phyloP scores from a whole-genome alignment of 1,140 invertebrate species.

The Drosophila prosaltans region DNA sequence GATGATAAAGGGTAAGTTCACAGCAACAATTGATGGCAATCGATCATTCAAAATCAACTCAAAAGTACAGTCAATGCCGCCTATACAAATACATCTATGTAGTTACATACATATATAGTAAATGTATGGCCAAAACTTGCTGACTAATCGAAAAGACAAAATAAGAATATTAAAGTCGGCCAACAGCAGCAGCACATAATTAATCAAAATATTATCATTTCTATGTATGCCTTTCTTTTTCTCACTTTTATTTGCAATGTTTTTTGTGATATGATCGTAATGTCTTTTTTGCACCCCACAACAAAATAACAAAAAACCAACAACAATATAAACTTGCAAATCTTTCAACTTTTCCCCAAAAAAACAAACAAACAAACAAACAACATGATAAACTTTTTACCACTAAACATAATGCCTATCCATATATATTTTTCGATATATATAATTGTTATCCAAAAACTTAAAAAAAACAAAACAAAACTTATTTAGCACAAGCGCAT shows the following conservation, averaged over 20 bases:
- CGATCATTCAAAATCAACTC: constrained; percentile 50
- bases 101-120: neutral
- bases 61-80: constrained; percentile 65
- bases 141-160: constrained; percentile 9
- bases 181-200: constrained; percentile 56
- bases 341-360: constrained; percentile 63
- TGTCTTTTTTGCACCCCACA: constrained; percentile 65
- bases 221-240: constrained; percentile 72
- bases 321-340: constrained; percentile 37
- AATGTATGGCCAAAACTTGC: constrained; percentile 3
- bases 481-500: constrained; percentile 78
- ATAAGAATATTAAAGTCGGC: constrained; percentile 8
- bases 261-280: constrained; percentile 58
- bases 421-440: constrained; percentile 37
- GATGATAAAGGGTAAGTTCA: constrained; percentile 87
- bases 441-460: constrained; percentile 35
- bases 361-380: constrained; percentile 40
- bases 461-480: constrained; percentile 21
- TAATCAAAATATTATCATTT: constrained; percentile 62
- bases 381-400: constrained; percentile 42
- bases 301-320: constrained; percentile 36
- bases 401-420: constrained; percentile 76
- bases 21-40: neutral
- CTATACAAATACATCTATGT: constrained; percentile 20
- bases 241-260: constrained; percentile 72